Evolutionary conservation across 1,140 invertebrate genomes (phyloP).

Genomic region (Carposina sasakii): DNA sequence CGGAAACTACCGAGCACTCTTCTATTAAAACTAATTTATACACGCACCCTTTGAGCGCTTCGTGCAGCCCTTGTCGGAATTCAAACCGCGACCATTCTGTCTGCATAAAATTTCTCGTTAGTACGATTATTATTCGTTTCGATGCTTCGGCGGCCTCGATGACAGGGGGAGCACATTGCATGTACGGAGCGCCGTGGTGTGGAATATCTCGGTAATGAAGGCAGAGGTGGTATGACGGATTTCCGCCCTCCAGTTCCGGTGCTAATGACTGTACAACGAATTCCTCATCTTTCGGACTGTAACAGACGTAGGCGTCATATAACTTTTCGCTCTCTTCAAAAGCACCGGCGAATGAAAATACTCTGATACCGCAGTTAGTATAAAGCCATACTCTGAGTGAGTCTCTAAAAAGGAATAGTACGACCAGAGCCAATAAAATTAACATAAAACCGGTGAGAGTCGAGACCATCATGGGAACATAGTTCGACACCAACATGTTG

Average conservation of each 20-base stretch:
- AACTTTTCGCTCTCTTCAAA: constrained; percentile 87
- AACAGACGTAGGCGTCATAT: constrained; percentile 94
- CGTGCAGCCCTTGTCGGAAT: constrained; percentile 87
- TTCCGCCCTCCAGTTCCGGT: constrained; percentile 86
- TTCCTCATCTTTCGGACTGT: constrained; percentile 93
- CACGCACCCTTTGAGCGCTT: constrained; percentile 86
- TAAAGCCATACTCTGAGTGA: constrained; percentile 90
- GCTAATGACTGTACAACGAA: constrained; percentile 89
- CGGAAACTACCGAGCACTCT: constrained; percentile 80
- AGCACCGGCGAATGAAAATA: constrained; percentile 76
- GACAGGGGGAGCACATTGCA: constrained; percentile 83
- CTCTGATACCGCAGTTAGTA: constrained; percentile 87
- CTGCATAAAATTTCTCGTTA: constrained; percentile 88
- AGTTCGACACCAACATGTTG: constrained; percentile 87
- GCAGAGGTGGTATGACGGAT: constrained; percentile 85
- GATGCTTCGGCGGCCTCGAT: constrained; percentile 91
- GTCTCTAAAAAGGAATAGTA: constrained; percentile 87
- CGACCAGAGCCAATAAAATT: constrained; percentile 80
- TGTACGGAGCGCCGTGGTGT: constrained; percentile 78
- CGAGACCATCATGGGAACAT: constrained; percentile 87
- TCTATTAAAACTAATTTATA: constrained; percentile 91
- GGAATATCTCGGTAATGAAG: constrained; percentile 89
- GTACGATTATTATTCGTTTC: constrained; percentile 83
- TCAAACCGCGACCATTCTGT: constrained; percentile 90
- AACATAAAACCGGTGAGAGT: constrained; percentile 83